phyloP scores from a whole-genome alignment of 2,113 vertebrate species.

The Ovis canadensis region DNA sequence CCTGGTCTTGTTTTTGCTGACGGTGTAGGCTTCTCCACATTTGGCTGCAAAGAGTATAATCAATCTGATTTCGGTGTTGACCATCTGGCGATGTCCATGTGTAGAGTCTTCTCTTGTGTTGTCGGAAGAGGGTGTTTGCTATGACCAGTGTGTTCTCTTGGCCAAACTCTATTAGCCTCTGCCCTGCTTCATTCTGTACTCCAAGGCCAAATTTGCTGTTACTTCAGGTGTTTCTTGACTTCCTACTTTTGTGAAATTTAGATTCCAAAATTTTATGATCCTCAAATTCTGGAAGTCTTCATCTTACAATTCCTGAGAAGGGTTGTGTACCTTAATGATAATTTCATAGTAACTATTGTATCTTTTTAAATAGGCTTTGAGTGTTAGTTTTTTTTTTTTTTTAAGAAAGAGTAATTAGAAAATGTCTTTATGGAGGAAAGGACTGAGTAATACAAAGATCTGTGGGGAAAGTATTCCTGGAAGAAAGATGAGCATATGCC shows the following conservation, averaged over 20 bases:
- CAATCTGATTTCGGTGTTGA: neutral
- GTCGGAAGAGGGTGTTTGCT: neutral
- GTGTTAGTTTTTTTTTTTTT: neutral
- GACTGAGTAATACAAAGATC: neutral
- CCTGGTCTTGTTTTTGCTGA: neutral
- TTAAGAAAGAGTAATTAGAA: neutral
- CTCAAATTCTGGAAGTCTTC: neutral
- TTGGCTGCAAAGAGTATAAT: neutral
- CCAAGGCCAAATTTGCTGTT: neutral
- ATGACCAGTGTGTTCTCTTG: neutral
- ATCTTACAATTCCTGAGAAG: neutral
- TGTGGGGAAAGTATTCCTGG: neutral
- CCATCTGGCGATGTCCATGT: neutral
- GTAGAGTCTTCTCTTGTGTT: neutral
- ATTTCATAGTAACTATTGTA: neutral
- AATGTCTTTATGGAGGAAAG: neutral
- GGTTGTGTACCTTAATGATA: neutral
- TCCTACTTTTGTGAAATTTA: neutral
- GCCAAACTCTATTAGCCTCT: neutral
- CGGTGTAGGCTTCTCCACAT: fast-evolving
- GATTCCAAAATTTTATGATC: neutral
- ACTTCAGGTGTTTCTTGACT: neutral
- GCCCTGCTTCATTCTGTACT: neutral
- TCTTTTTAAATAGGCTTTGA: neutral
- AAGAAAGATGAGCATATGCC: neutral